Evolutionary conservation across 2,797 vertebrate genomes (phyloP).

Genomic region (Ctenopoma kingsleyae): DNA sequence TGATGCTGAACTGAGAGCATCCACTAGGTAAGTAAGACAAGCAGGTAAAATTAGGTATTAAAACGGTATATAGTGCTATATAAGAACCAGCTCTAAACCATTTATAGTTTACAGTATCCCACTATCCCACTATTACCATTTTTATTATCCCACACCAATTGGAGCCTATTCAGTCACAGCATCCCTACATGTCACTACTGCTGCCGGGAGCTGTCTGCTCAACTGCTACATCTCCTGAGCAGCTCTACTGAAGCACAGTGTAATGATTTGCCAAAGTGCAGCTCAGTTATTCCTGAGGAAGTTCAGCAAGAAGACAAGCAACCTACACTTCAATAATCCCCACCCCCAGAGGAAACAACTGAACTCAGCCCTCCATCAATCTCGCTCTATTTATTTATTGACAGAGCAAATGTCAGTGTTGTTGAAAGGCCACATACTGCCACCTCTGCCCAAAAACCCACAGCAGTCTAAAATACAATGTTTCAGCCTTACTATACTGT

Average conservation of each 20-base stretch:
- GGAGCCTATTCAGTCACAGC: not conserved
- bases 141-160: no score
- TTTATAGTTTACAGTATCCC: no score
- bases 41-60: no score
- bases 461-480: not conserved
- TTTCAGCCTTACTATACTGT: not conserved
- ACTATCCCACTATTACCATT: no score
- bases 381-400: constrained; percentile 40
- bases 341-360: constrained; percentile 17
- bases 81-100: no score
- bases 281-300: constrained; percentile 19
- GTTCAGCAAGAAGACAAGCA: not conserved
- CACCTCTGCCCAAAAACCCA: not conserved
- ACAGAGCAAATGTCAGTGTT: constrained; percentile 22
- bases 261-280: not conserved
- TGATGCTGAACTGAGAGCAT: no score
- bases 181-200: not conserved
- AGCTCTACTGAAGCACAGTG: constrained; percentile 3
- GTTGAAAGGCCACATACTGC: constrained; percentile 1
- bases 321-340: constrained; percentile 9
- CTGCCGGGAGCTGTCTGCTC: not conserved
- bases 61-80: no score
- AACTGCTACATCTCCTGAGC: not conserved
- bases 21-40: no score
- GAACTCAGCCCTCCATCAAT: constrained; percentile 12